A percentile compares a stretch with the other conserved stretches of the same genome.
These are phyloP conservation scores for Sinella curviseta DNA, from an alignment of 1,140 invertebrate species.

Conservation along the genomic window DNA sequence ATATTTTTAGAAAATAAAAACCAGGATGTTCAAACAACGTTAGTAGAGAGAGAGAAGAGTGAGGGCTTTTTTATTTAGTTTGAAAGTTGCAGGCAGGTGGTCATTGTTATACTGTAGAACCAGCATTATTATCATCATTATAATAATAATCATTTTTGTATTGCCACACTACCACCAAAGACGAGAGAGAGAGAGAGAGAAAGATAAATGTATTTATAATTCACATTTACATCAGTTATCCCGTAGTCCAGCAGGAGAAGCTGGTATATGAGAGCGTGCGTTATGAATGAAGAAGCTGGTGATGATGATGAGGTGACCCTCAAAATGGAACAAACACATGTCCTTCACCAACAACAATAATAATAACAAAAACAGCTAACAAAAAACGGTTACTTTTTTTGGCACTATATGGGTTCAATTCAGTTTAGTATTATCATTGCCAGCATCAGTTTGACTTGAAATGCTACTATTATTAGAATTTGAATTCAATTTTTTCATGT, in stretches of 20 bases:
- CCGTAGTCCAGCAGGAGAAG: background rate
- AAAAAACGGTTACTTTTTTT: conserved; percentile 11
- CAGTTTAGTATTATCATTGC: background rate
- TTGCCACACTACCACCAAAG: background rate
- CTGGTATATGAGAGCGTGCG: too few relatives aligned
- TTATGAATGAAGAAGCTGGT: conserved; percentile 13
- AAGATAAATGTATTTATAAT: conserved; percentile 14
- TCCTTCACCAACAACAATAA: conserved; percentile 5
- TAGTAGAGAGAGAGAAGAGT: background rate
- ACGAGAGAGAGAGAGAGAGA: too few relatives aligned
- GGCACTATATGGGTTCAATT: background rate
- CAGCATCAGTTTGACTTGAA: too few relatives aligned
- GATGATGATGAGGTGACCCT: conserved; percentile 13
- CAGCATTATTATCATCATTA: conserved; percentile 5
- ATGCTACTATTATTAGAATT: conserved; percentile 1
- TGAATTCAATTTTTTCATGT: too few relatives aligned
- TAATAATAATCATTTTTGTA: conserved; percentile 16
- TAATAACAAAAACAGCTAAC: background rate
- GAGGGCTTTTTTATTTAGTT: too few relatives aligned
- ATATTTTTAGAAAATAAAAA: conserved; percentile 5
- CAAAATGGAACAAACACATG: conserved; percentile 15
- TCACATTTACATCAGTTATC: too few relatives aligned
- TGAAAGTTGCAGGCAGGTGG: conserved; percentile 13
- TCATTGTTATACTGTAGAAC: background rate
- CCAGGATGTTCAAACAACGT: conserved; percentile 6